A percentile compares a stretch with the other conserved stretches of the same genome.
Evolutionary conservation across 2,797 vertebrate species (phyloP).

Genomic region (Rhinella marina): DNA sequence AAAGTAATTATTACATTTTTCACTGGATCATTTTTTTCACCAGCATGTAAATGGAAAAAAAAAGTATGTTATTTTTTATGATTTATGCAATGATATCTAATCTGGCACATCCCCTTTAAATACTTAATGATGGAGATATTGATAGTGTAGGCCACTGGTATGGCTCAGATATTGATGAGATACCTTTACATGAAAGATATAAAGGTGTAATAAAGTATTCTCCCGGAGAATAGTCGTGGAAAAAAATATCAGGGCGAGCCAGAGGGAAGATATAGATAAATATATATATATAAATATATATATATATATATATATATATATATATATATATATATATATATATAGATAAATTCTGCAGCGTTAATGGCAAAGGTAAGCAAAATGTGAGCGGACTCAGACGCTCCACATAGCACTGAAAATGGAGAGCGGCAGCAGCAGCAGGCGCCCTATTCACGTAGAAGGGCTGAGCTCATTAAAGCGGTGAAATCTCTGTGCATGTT

Average conservation of each 20-base stretch:
- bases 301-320: too few species aligned
- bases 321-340: too few species aligned
- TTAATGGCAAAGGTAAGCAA: neutral
- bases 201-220: neutral
- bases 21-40: too few species aligned
- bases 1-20: too few species aligned
- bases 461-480: slow-evolving; percentile 3
- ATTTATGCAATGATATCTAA: too few species aligned
- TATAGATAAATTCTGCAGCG: neutral
- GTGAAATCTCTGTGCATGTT: slow-evolving; percentile 15
- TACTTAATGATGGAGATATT: neutral
- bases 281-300: too few species aligned
- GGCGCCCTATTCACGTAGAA: neutral
- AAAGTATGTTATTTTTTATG: too few species aligned
- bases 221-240: neutral
- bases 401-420: neutral
- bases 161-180: neutral
- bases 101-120: neutral
- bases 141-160: neutral
- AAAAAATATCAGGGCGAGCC: neutral
- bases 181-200: neutral
- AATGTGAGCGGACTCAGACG: neutral
- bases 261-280: neutral
- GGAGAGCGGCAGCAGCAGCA: neutral
- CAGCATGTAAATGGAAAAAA: too few species aligned